Evolutionary conservation across 2,888 invertebrate genomes (phyloP).

Genomic region (Drosophila colorata): DNA sequence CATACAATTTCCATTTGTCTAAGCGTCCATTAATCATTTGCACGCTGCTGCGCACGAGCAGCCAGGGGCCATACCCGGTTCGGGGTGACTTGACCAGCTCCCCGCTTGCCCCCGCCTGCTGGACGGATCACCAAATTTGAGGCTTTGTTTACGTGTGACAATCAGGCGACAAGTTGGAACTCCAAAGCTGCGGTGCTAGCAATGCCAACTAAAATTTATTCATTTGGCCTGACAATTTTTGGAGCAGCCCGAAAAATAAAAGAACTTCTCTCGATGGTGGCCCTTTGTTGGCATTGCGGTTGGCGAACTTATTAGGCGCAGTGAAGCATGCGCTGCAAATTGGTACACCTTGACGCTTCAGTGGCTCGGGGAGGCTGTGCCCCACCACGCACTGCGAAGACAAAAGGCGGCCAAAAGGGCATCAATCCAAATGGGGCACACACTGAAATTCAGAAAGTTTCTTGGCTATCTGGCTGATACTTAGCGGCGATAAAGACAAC

Average conservation of each 20-base stretch:
- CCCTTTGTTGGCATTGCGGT: slow-evolving; percentile 63
- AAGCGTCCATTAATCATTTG: slow-evolving; percentile 84
- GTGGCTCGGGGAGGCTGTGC: slow-evolving; percentile 59
- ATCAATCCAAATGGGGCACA: slow-evolving; percentile 57
- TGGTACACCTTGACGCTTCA: slow-evolving; percentile 84
- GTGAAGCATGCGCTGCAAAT: slow-evolving; percentile 82
- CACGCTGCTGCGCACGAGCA: slow-evolving; percentile 73
- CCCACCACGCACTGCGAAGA: slow-evolving; percentile 22
- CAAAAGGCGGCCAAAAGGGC: slow-evolving; percentile 64
- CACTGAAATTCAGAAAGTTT: slow-evolving; percentile 52
- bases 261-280: slow-evolving; percentile 38
- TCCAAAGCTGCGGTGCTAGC: slow-evolving; percentile 60
- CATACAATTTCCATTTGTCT: slow-evolving; percentile 85
- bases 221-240: slow-evolving; percentile 72
- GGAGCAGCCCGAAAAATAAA: slow-evolving; percentile 24
- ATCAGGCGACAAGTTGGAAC: slow-evolving; percentile 78
- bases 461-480: slow-evolving; percentile 69
- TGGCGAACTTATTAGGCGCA: slow-evolving; percentile 78
- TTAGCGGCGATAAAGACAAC: slow-evolving; percentile 76
- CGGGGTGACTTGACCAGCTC: slow-evolving; percentile 45
- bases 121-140: slow-evolving; percentile 66
- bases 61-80: slow-evolving; percentile 34
- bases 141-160: slow-evolving; percentile 80
- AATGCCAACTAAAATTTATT: slow-evolving; percentile 69
- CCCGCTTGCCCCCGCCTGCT: background rate